Percentiles rank a stretch among this genome's conserved stretches.
Evolutionary conservation across 2,797 vertebrate genomes (phyloP).

Genomic region (Gymnothorax javanicus): DNA sequence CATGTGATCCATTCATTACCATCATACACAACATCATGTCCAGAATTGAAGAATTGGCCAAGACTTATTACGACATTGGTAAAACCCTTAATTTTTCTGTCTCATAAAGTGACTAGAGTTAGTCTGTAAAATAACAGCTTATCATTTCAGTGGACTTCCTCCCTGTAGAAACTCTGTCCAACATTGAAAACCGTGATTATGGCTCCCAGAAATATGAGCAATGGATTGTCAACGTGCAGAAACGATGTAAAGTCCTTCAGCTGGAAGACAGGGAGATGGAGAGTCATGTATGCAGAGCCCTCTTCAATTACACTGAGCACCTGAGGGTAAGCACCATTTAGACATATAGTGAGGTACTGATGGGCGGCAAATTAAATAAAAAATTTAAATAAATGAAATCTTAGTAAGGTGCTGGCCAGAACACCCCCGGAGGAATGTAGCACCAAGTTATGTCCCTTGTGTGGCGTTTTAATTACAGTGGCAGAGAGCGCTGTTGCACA

Average conservation of each 20-base stretch:
- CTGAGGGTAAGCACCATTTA: conserved; percentile 60
- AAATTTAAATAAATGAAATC: no score
- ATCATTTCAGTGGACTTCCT: conserved; percentile 58
- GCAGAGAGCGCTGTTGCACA: no score
- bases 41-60: conserved; percentile 46
- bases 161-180: conserved; percentile 58
- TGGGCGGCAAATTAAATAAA: no score
- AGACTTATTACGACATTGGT: conserved; percentile 41
- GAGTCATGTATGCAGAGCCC: conserved; percentile 66
- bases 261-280: conserved; percentile 67
- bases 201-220: conserved; percentile 78
- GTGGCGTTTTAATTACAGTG: no score
- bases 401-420: no score
- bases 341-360: no score
- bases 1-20: conserved; percentile 44
- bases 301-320: conserved; percentile 75
- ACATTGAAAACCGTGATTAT: conserved; percentile 55
- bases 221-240: conserved; percentile 72
- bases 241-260: conserved; percentile 62
- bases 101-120: not conserved
- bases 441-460: no score
- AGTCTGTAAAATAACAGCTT: conserved; percentile 32
- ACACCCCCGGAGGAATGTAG: no score
- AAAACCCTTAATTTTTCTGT: conserved; percentile 50
- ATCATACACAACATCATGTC: conserved; percentile 52